Base-by-base conservation (phyloP, 2,113 vertebrate genomes). In the Serilophus lunatus region DNA sequence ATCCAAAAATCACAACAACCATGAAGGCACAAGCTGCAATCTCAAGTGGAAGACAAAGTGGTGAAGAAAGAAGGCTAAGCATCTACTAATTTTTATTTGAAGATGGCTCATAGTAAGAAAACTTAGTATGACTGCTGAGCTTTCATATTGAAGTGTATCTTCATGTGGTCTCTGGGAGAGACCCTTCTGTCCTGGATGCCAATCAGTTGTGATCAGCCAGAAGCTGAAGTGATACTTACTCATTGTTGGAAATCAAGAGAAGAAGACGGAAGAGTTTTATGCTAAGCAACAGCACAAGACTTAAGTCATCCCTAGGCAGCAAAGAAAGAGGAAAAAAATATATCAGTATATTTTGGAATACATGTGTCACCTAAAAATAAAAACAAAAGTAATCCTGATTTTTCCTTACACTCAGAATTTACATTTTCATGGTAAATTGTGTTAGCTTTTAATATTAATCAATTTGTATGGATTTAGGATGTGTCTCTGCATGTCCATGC, bases 171-270 rank as follows among this genome's bases (percentile, higher is more conserved):
- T 88, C 56, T 2, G 3, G 42, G 64, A 92, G 82, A 91, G 66
- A 70, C 64, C 56, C 68, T 88, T 94, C 95, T 83, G 71, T 93
- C 88, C 82, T 88, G 76, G 82, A 60, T 75, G 68, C 63, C 90
- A 95, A 83, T 96, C 94, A 87, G 49, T 7, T 66, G 47, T 90
- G 76, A 89, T 92, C 93, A 88, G 60, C 35, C 90, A 96, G 90
- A 64, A 86, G 44, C 60, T 96, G 79, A 94, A 96, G 93, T 86
- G 82, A 94, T 68, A 86, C 90, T 89, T 94, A 79, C 42, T 91
- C 61, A 12, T 95, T 80, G 66, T 60, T 92, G 47, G 51, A 92
- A 96, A 94, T 95, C 56, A 93, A 47, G 26, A 50, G 74, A 90
- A 94, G 70, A 84, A 87, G 49, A 61, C 85, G 56, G 36, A 80